A percentile compares a stretch with the other conserved stretches of the same genome.
Conservation (phyloP, 2,888 invertebrate species). For the Agrypnus murinus region DNA sequence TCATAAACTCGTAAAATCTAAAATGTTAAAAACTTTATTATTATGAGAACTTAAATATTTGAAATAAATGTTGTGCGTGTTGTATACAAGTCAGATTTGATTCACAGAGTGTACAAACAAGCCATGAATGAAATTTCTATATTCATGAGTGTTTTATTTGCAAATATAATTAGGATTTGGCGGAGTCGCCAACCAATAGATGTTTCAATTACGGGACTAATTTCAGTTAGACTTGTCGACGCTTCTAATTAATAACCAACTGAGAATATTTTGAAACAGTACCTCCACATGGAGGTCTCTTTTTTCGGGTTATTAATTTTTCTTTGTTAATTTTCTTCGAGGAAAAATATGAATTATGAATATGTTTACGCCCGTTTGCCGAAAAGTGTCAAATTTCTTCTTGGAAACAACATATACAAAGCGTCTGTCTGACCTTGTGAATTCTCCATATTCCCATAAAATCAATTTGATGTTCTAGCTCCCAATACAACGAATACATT, state of each 20-base stretch:
- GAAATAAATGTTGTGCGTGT: not conserved
- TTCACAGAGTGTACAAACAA: conserved; percentile 41
- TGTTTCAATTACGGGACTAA: conserved; percentile 55
- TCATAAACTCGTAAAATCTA: conserved; percentile 31
- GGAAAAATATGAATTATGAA: conserved; percentile 39
- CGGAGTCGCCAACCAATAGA: conserved; percentile 56
- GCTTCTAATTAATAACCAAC: conserved; percentile 47
- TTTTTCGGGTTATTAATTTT: conserved; percentile 1
- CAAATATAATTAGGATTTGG: conserved; percentile 58
- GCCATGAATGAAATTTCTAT: conserved; percentile 56
- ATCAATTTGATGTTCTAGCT: conserved; percentile 13
- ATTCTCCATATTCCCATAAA: conserved; percentile 38
- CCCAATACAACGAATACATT: not conserved
- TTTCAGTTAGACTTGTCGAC: conserved; percentile 51
- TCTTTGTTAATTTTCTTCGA: conserved; percentile 30
- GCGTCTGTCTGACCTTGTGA: conserved; percentile 34
- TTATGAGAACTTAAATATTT: too few species aligned
- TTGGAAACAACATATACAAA: conserved; percentile 36
- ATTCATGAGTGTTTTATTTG: conserved; percentile 49
- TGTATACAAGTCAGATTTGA: conserved; percentile 10
- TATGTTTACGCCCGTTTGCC: conserved; percentile 37
- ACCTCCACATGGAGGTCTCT: conserved; percentile 3
- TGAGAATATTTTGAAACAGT: conserved; percentile 13
- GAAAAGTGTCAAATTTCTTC: conserved; percentile 48
- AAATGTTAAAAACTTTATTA: conserved; percentile 27